These are phyloP conservation scores for Heliocidaris tuberculata DNA, from an alignment of 35 echinoderm and acorn worm species.

Conservation along the genomic window DNA sequence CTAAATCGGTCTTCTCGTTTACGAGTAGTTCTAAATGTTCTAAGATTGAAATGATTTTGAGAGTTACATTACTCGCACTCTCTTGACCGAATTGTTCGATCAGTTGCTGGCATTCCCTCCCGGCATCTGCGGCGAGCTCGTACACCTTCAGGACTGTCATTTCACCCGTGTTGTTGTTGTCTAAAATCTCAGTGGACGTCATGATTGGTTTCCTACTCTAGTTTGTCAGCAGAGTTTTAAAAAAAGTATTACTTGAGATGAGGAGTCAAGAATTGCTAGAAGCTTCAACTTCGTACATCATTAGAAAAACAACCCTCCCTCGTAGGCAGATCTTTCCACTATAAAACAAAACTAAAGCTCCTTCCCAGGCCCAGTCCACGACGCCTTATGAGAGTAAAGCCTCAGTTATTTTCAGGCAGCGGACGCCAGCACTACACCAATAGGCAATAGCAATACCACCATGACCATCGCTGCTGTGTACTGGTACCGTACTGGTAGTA, in stretches of 20 bases:
- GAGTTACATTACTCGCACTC: conserved; percentile 29
- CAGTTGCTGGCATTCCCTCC: conserved; percentile 45
- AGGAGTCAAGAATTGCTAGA: background rate
- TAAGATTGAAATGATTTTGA: conserved; percentile 44
- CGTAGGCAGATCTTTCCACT: background rate
- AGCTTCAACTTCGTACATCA: background rate
- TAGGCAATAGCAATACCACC: too few relatives aligned
- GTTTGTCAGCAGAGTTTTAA: background rate
- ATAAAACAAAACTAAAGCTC: background rate
- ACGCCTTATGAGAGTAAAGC: too few relatives aligned
- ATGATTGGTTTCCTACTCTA: background rate
- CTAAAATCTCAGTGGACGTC: conserved; percentile 21
- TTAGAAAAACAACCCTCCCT: background rate
- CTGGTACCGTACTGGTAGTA: too few relatives aligned
- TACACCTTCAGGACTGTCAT: conserved; percentile 52
- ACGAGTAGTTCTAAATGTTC: conserved; percentile 52
- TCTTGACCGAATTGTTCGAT: conserved; percentile 46
- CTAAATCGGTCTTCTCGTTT: conserved; percentile 25
- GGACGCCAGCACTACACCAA: too few relatives aligned
- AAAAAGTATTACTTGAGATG: background rate
- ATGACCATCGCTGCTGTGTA: too few relatives aligned
- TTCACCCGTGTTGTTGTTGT: conserved; percentile 35
- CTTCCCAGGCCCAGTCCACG: background rate
- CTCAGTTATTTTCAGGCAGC: too few relatives aligned
- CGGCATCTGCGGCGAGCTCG: conserved; percentile 46